Conservation (phyloP, 2,797 vertebrate species). For the Dipus sagitta region DNA sequence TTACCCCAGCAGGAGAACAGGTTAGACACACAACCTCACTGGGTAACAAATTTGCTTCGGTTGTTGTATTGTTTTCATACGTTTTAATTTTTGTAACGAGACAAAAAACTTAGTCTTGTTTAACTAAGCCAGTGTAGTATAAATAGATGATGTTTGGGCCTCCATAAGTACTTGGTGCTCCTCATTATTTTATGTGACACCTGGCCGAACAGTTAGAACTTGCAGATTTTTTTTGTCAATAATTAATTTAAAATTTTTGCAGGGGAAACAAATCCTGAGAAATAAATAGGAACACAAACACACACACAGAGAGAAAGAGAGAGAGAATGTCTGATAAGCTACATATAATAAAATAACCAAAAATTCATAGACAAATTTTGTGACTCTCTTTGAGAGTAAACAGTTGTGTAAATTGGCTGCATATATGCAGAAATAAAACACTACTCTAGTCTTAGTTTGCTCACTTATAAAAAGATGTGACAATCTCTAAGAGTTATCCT, state of each 20-base stretch:
- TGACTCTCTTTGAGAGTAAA: background rate
- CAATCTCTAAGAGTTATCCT: constrained; percentile 10
- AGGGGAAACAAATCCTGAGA: background rate
- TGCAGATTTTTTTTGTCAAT: background rate
- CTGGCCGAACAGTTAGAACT: background rate
- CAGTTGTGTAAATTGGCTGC: background rate
- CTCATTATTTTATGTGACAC: background rate
- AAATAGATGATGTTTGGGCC: background rate
- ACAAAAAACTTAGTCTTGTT: background rate
- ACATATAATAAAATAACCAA: constrained; percentile 5
- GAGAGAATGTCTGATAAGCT: background rate
- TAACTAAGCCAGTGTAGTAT: background rate
- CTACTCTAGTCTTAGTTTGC: background rate
- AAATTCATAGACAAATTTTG: background rate
- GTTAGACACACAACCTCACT: background rate
- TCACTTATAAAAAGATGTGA: background rate
- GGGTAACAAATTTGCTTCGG: background rate
- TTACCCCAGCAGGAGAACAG: background rate
- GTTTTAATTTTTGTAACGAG: background rate
- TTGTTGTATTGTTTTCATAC: constrained; percentile 30
- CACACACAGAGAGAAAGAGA: background rate
- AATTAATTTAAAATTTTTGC: background rate
- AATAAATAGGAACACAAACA: background rate
- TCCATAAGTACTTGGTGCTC: background rate
- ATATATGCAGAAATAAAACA: background rate